Evolutionary conservation across 2,113 vertebrate genomes (phyloP), one percentile per base, ranked within the genome.

Genomic region (Centropus unirufus): DNA sequence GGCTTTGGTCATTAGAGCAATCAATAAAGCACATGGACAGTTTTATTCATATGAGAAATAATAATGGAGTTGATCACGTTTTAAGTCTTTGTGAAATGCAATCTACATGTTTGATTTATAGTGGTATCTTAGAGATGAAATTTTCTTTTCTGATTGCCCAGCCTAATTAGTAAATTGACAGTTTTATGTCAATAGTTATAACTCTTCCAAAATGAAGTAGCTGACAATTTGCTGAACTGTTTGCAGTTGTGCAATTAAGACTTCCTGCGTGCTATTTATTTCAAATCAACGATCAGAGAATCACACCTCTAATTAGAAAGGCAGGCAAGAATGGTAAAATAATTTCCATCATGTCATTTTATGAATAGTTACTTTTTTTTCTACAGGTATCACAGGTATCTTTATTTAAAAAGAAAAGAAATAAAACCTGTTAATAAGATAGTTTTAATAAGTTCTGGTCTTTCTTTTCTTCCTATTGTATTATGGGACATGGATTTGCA

Each of bases 161-260:
- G 27, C 8, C 42, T 89, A 78, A 96, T 92, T 82, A 91, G 61
- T 44, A 89, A 86, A 96, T 87, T 89, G 89, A 54, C 49, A 84
- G 47, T n/a, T 93, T 62, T 47, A 72, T 73, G 30, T 82, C 80
- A 79, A 87, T 68, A 93, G n/a, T 62, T 78, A 34, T 52, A 94
- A 87, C 20, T 70, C 40, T 82, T 49, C 36, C 69, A 64, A 89
- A 90, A 90, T 63, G 20, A 85, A 92, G 32, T n/a, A 97, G 85
- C 34, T 80, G 51, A 83, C 21, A 77, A 77, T 73, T 92, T 80
- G 29, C 34, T 74, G 58, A 90, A 74, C 36, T 8, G 4, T 40
- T 87, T 11, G 3, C 26, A 52, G 44, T 63, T 26, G 11, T 52
- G 64, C 12, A 81, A 61, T 93, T 78, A 72, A 61, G 32, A 75